Evolutionary conservation across 2,797 vertebrate species (phyloP), one percentile per base, ranked within the genome.

Genomic region (Meda fulgida): DNA sequence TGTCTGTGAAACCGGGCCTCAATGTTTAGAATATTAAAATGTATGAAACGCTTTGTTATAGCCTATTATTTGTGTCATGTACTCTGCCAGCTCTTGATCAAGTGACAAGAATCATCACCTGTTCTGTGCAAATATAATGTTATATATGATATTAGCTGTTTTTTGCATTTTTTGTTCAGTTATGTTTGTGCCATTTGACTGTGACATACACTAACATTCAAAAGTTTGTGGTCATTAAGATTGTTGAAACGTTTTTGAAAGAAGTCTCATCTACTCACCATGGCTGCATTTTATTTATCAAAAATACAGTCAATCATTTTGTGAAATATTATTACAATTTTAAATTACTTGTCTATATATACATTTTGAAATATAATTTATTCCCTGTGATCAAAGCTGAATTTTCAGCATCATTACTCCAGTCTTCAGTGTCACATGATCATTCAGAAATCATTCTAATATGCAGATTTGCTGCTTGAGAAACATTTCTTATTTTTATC

Each of bases 361-460:
- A 14, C 23, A 1, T n/a, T 5, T 38, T 38, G 14, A 48, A 6
- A 13, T 23, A 0, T 21, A 11, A 67, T 67, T 21, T 36, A 67
- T 67, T 70, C 2, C 67, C 67, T 40, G 34, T 69, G 31, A 36
- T 23, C 34, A 5, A 2, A 69, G 10, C 67, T 69, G 67, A 1
- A 70, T 43, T 69, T 46, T 72, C n/a, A 48, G 70, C 40, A 46
- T 72, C 70, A 46, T 70, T 70, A 14, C 38, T 46, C 13, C 69
- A 46, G 40, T 72, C 23, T 71, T 48, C 26, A 16, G 46, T 16
- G 43, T 46, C 13, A 46, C 43, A 48, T 11, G n/a, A 8, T 71
- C 34, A 1, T 71, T 71, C 23, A 71, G 3, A 43, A 43, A 43
- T 71, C 38, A 16, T 16, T 8, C 0, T 29, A 10, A 48, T 46